Conservation (phyloP, 2,888 invertebrate genomes). For the Cacoxenus indagator region DNA sequence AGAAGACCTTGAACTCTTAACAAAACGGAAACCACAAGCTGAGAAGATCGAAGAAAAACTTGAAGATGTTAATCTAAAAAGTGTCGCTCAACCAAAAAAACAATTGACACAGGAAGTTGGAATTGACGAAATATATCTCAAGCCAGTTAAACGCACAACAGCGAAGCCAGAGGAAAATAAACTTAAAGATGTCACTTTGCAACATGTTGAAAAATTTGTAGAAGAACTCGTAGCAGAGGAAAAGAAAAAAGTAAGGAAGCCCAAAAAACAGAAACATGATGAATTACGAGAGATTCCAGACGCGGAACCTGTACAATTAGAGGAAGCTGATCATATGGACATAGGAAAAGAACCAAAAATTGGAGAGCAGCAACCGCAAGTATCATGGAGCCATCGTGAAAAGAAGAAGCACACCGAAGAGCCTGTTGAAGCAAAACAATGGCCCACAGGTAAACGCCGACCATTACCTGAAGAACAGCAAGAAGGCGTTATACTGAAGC, state of each 20-base stretch:
- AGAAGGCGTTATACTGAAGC: constrained; percentile 69
- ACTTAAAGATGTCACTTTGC: constrained; percentile 59
- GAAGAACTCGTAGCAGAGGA: constrained; percentile 59
- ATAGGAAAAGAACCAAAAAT: constrained; percentile 59
- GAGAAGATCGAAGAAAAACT: constrained; percentile 67
- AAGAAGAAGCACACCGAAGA: constrained; percentile 69
- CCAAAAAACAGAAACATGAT: constrained; percentile 61
- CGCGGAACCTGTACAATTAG: constrained; percentile 58
- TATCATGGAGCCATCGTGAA: constrained; percentile 68
- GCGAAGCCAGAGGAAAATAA: constrained; percentile 57
- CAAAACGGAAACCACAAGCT: constrained; percentile 59
- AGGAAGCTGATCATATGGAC: constrained; percentile 65
- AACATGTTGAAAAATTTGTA: constrained; percentile 64
- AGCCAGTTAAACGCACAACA: constrained; percentile 67
- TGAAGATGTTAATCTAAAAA: constrained; percentile 60
- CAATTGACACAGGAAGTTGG: constrained; percentile 67
- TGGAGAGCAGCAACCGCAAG: constrained; percentile 57
- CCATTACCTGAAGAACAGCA: constrained; percentile 71
- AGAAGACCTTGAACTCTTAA: too few relatives aligned
- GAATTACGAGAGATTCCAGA: constrained; percentile 66
- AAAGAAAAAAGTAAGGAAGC: constrained; percentile 57
- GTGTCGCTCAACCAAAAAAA: constrained; percentile 50
- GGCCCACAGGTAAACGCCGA: constrained; percentile 69
- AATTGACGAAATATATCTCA: constrained; percentile 72
- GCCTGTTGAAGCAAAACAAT: constrained; percentile 65